A percentile compares a stretch with the other conserved stretches of the same genome.
Evolutionary conservation across 2,113 vertebrate genomes (phyloP).

Genomic region (Glaucomys volans): DNA sequence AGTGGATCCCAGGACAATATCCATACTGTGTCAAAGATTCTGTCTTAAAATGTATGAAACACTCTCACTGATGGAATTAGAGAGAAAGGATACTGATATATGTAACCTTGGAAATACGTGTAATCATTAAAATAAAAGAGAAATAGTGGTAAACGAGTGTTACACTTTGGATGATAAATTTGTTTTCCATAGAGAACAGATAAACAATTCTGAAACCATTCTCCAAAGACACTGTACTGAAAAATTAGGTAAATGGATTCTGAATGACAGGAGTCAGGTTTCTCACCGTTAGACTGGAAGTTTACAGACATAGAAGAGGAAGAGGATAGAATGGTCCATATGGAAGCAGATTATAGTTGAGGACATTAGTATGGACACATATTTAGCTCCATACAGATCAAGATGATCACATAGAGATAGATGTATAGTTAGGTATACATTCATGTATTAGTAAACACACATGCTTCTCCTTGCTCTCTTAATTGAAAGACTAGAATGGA

Average conservation of each 20-base stretch:
- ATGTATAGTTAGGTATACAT: neutral
- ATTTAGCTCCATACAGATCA: neutral
- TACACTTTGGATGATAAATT: neutral
- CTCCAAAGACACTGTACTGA: neutral
- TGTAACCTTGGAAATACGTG: neutral
- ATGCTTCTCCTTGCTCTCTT: neutral
- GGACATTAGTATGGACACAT: neutral
- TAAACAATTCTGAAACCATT: neutral
- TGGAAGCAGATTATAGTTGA: neutral
- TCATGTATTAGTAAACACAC: neutral
- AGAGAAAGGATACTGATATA: neutral
- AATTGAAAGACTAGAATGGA: neutral
- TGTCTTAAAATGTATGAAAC: neutral
- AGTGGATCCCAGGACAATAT: neutral
- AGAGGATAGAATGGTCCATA: neutral
- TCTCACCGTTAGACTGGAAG: neutral
- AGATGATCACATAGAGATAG: neutral
- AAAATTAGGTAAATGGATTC: neutral
- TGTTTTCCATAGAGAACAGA: neutral
- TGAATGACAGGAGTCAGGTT: neutral
- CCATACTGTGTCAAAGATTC: neutral
- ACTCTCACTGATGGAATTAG: neutral
- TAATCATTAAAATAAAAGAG: neutral
- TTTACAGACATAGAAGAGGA: neutral
- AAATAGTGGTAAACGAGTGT: neutral